These are phyloP conservation scores for Chiropotes sagulatus DNA, from an alignment of 2,797 vertebrate species.

Conservation along the genomic window DNA sequence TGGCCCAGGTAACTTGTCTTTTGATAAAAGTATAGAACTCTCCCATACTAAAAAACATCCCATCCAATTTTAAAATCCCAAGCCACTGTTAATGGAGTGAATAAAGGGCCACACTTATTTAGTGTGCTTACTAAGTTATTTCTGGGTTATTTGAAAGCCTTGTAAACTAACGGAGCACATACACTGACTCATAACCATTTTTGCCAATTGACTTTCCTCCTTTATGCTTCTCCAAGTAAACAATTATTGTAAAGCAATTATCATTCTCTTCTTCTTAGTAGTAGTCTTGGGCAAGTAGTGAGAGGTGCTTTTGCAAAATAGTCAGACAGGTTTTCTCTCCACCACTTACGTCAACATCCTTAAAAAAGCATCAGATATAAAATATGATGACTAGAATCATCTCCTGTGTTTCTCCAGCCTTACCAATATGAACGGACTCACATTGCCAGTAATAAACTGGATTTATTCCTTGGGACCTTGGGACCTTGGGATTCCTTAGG, in stretches of 20 bases:
- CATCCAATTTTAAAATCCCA: slow-evolving; percentile 9
- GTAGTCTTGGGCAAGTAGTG: neutral
- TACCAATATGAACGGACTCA: neutral
- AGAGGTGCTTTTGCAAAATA: neutral
- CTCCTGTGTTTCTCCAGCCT: neutral
- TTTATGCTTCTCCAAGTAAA: neutral
- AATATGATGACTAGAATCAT: slow-evolving; percentile 1
- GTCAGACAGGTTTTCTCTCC: neutral
- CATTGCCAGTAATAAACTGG: neutral
- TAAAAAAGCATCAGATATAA: neutral
- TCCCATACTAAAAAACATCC: neutral
- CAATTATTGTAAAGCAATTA: neutral
- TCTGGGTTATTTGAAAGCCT: slow-evolving; percentile 7
- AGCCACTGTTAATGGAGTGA: neutral
- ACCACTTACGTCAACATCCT: neutral
- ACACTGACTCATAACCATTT: neutral
- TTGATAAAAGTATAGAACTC: slow-evolving; percentile 13
- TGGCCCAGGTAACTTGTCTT: neutral
- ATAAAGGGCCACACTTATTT: neutral
- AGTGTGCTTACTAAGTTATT: neutral
- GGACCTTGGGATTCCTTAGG: neutral
- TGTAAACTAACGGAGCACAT: neutral
- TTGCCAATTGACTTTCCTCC: neutral
- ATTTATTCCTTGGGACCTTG: neutral
- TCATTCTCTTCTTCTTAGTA: neutral